Percentiles rank a stretch among this genome's conserved stretches.
phyloP scores from a whole-genome alignment of 2,113 vertebrate genomes.

The Globicephala melas region DNA sequence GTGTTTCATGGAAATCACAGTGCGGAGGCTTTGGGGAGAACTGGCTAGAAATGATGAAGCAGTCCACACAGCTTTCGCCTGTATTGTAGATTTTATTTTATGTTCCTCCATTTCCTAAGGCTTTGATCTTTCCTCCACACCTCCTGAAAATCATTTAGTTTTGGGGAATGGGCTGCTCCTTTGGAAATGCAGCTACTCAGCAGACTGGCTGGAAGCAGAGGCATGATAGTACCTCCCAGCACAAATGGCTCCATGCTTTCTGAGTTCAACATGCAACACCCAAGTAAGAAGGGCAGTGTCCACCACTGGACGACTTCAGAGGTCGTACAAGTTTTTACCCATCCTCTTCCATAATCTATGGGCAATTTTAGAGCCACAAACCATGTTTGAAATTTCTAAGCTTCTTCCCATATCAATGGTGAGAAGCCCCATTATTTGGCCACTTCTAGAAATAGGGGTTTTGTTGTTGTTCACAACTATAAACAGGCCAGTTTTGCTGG shows the following conservation, averaged over 20 bases:
- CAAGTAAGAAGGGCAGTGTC: background rate
- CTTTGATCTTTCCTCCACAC: background rate
- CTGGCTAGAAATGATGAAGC: background rate
- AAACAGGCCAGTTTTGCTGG: background rate
- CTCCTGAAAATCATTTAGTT: background rate
- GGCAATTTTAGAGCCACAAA: background rate
- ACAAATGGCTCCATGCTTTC: background rate
- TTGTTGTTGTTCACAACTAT: background rate
- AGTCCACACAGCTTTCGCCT: background rate
- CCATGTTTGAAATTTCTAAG: background rate
- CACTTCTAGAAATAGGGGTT: background rate
- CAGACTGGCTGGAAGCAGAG: background rate
- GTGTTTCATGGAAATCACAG: background rate
- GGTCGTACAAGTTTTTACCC: fast-evolving
- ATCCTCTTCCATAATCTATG: background rate
- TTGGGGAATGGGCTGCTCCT: background rate
- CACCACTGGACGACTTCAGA: background rate
- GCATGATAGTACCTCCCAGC: background rate
- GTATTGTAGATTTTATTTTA: background rate
- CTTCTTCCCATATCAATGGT: background rate
- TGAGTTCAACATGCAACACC: background rate
- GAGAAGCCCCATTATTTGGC: background rate
- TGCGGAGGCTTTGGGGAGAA: background rate
- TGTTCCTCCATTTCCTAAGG: background rate
- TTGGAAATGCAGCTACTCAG: background rate